Conservation (phyloP, 2,888 invertebrate species). For the Limnephilus rhombicus region DNA sequence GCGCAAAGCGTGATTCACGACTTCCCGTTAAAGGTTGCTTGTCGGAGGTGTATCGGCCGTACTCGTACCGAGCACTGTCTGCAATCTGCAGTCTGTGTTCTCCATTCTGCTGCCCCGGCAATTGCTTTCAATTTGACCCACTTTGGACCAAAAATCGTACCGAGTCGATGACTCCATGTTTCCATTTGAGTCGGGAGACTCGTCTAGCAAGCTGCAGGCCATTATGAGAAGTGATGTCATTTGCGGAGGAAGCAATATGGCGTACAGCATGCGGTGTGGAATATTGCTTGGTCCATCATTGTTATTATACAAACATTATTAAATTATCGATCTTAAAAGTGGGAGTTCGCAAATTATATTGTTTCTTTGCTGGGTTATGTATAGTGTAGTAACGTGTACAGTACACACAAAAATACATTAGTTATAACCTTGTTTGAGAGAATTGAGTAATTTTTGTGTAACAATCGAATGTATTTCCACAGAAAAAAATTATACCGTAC, state of each 20-base stretch:
- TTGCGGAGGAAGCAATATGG: constrained; percentile 14
- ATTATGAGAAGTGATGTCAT: constrained; percentile 27
- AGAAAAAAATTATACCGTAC: background rate
- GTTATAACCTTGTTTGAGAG: background rate
- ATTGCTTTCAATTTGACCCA: constrained; percentile 57
- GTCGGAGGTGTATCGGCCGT: background rate
- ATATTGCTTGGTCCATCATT: background rate
- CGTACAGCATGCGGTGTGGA: background rate
- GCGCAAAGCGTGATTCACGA: constrained; percentile 28
- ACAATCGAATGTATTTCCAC: background rate
- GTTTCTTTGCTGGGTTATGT: background rate
- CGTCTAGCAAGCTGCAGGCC: constrained; percentile 6
- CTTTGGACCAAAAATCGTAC: constrained; percentile 56
- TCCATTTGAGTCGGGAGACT: constrained; percentile 48
- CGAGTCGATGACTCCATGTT: constrained; percentile 59
- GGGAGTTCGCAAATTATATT: background rate
- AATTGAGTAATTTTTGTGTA: background rate
- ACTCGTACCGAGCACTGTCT: background rate
- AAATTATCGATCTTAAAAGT: background rate
- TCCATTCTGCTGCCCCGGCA: background rate
- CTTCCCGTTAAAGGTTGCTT: constrained; percentile 31
- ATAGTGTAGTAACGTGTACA: background rate
- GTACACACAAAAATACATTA: background rate
- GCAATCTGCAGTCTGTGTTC: background rate
- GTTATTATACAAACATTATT: background rate